Conservation (phyloP, 2,888 invertebrate species). For the Luperina testacea region DNA sequence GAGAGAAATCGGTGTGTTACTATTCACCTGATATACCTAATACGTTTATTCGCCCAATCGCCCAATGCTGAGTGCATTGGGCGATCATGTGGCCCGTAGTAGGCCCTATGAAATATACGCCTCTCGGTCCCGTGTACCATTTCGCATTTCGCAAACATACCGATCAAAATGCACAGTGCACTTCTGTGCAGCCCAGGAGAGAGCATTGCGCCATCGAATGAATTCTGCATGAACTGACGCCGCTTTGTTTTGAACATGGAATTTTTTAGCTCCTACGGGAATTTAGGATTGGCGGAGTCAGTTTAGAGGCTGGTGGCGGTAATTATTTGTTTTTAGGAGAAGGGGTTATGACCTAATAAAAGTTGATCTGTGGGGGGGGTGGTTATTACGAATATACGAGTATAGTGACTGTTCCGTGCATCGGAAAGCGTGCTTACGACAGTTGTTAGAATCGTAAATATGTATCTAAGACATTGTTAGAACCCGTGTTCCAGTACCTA, state of each 20-base stretch:
- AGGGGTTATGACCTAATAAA: neutral
- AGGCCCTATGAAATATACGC: slow-evolving; percentile 25
- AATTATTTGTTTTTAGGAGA: neutral
- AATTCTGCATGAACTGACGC: slow-evolving; percentile 70
- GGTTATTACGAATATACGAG: neutral
- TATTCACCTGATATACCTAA: no score
- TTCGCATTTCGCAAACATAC: slow-evolving; percentile 55
- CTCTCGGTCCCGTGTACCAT: slow-evolving; percentile 30
- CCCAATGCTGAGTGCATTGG: no score
- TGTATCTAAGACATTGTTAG: neutral
- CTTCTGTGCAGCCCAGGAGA: slow-evolving; percentile 59
- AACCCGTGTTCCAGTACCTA: neutral
- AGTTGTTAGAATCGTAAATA: neutral
- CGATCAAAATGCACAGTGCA: slow-evolving; percentile 67
- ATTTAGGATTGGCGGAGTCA: neutral
- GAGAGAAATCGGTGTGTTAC: no score
- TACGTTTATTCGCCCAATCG: no score
- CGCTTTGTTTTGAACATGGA: slow-evolving; percentile 61
- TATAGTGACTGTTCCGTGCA: neutral
- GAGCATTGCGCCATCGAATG: slow-evolving; percentile 72
- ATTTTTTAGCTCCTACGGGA: slow-evolving; percentile 64
- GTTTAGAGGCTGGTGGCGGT: neutral
- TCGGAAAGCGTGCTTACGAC: neutral
- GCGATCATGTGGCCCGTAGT: slow-evolving; percentile 7
- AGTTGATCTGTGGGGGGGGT: neutral